Percentiles rank a stretch among this genome's conserved stretches.
phyloP scores from a whole-genome alignment of 1,140 invertebrate species.

The Dendroctonus ponderosae region DNA sequence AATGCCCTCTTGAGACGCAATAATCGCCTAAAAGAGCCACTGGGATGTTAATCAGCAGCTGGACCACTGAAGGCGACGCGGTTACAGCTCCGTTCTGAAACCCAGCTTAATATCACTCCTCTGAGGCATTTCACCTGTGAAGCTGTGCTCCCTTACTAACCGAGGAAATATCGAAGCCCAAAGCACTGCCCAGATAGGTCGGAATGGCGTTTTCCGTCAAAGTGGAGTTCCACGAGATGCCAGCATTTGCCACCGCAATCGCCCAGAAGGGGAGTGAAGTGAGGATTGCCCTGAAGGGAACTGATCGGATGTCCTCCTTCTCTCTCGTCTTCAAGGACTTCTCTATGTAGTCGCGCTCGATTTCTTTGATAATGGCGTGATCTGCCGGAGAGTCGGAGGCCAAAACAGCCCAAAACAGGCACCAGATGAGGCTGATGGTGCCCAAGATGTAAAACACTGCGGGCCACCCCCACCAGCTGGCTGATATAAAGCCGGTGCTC shows the following conservation, averaged over 20 bases:
- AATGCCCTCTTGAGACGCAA: not conserved
- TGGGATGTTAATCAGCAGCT: not conserved
- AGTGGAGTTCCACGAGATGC: constrained; percentile 91
- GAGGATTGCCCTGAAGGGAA: constrained; percentile 27
- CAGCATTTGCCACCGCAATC: constrained; percentile 66
- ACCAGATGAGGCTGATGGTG: constrained; percentile 58
- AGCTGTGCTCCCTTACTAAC: constrained; percentile 54
- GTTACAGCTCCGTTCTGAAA: constrained; percentile 47
- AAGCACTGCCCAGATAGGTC: constrained; percentile 79
- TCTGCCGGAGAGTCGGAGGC: constrained; percentile 64
- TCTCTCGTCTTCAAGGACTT: constrained; percentile 38
- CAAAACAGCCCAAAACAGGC: constrained; percentile 60
- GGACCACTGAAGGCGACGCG: not conserved
- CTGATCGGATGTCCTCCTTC: constrained; percentile 1
- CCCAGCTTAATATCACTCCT: constrained; percentile 48
- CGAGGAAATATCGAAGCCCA: constrained; percentile 64
- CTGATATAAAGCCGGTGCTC: constrained; percentile 63
- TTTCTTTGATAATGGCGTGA: constrained; percentile 56
- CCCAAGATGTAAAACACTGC: constrained; percentile 75
- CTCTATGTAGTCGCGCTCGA: constrained; percentile 63
- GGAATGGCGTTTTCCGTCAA: constrained; percentile 88
- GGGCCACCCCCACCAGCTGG: constrained; percentile 67
- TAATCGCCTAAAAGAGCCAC: constrained; percentile 6
- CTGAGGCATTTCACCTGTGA: constrained; percentile 61
- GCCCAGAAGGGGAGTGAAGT: constrained; percentile 21